These are phyloP conservation scores for Phalloptychus januarius DNA, from an alignment of 2,797 vertebrate genomes.

Conservation along the genomic window DNA sequence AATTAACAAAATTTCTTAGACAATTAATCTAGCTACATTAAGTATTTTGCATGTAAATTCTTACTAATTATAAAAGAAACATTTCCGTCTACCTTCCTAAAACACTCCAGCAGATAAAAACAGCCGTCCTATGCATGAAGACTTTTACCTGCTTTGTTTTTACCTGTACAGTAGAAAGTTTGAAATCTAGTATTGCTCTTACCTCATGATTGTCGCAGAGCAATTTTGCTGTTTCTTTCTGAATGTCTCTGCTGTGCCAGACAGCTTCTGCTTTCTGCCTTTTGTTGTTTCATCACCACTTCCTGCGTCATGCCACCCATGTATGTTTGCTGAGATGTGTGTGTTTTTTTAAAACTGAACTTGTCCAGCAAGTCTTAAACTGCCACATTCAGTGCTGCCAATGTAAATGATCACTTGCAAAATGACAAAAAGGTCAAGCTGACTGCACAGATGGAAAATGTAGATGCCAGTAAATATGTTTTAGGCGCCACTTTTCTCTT, in stretches of 20 bases:
- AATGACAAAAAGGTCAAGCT: too few species aligned
- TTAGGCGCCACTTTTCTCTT: background rate
- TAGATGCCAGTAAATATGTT: background rate
- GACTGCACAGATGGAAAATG: background rate
- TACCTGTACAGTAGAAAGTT: conserved; percentile 3
- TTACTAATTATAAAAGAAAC: background rate
- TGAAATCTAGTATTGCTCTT: conserved; percentile 29
- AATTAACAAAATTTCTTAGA: background rate
- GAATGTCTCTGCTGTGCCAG: conserved; percentile 47
- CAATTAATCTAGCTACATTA: background rate
- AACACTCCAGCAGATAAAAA: background rate
- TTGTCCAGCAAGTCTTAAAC: background rate
- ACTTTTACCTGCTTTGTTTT: background rate
- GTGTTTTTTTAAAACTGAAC: background rate
- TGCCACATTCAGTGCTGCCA: background rate
- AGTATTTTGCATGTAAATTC: background rate
- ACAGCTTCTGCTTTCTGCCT: conserved; percentile 77
- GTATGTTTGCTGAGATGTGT: conserved; percentile 6
- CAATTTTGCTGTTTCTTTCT: conserved; percentile 30
- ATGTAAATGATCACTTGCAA: background rate
- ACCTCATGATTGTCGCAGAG: conserved; percentile 47
- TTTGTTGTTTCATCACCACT: conserved; percentile 76
- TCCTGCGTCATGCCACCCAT: conserved; percentile 71
- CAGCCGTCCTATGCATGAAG: background rate
- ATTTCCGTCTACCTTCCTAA: background rate